A percentile compares a stretch with the other conserved stretches of the same genome.
Evolutionary conservation across 2,113 vertebrate genomes (phyloP).

Genomic region (Gyps fulvus): DNA sequence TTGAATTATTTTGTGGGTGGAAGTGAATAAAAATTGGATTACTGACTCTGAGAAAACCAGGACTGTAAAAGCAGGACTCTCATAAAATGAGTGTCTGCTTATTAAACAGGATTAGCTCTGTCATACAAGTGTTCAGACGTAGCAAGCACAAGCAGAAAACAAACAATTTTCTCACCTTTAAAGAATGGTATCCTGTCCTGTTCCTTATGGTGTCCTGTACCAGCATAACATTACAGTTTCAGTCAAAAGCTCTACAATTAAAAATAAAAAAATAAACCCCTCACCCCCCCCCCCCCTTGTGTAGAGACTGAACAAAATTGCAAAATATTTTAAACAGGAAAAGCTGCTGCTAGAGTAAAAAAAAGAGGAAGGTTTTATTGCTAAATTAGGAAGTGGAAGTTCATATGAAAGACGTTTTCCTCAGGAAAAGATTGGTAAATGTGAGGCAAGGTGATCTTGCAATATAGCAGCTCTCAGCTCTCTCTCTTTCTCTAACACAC

Average conservation of each 20-base stretch:
- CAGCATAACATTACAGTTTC: not conserved
- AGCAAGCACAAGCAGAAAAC: not conserved
- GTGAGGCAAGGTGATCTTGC: slow-evolving; percentile 46
- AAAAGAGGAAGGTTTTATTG: slow-evolving; percentile 49
- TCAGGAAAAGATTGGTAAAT: slow-evolving; percentile 11
- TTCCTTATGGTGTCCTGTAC: not conserved
- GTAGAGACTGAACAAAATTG: not conserved
- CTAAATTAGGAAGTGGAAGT: slow-evolving; percentile 51
- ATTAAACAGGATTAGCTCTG: slow-evolving; percentile 31
- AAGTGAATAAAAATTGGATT: slow-evolving; percentile 29
- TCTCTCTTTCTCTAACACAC: not conserved
- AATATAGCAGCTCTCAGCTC: not conserved
- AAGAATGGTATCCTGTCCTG: not conserved
- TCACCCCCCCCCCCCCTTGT: not conserved
- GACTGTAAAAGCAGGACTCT: slow-evolving; percentile 6
- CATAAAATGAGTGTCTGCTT: slow-evolving; percentile 6
- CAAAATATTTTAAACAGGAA: slow-evolving; percentile 32
- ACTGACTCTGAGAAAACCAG: not conserved
- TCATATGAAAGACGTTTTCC: slow-evolving; percentile 22
- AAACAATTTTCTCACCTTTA: not conserved
- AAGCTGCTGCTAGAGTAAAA: not conserved
- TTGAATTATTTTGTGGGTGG: not conserved
- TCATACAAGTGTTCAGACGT: not conserved
- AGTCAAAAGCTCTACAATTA: not conserved
- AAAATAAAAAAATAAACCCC: not conserved